phyloP scores from a whole-genome alignment of 2,797 vertebrate genomes.

The Sebastes baramenuke region DNA sequence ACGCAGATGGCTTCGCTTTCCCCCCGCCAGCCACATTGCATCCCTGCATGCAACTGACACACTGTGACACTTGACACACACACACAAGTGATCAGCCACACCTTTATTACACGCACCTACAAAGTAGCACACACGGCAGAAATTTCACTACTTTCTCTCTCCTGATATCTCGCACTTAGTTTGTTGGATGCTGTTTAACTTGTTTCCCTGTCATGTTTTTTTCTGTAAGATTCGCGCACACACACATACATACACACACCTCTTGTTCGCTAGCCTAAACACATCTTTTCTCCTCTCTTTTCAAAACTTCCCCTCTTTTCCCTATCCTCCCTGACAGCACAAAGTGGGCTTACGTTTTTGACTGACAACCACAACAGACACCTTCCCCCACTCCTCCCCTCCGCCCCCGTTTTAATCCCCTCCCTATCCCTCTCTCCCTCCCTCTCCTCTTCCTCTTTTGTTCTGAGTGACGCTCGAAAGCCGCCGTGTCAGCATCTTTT shows the following conservation, averaged over 20 bases:
- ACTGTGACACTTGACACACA: slow-evolving; percentile 62
- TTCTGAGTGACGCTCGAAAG: slow-evolving; percentile 85
- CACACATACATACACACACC: slow-evolving; percentile 30
- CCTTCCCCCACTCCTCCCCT: slow-evolving; percentile 46
- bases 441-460: slow-evolving; percentile 79
- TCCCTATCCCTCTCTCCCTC: slow-evolving; percentile 65
- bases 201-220: slow-evolving; percentile 34
- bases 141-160: neutral
- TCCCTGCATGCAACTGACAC: slow-evolving; percentile 74
- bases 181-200: slow-evolving; percentile 35
- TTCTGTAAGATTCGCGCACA: slow-evolving; percentile 8
- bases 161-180: slow-evolving; percentile 10
- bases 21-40: slow-evolving; percentile 86
- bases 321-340: slow-evolving; percentile 79
- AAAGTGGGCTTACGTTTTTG: slow-evolving; percentile 83
- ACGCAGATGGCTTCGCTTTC: slow-evolving; percentile 87
- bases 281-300: slow-evolving; percentile 74
- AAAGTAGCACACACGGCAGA: neutral
- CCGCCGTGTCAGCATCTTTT: slow-evolving; percentile 86
- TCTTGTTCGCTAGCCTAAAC: slow-evolving; percentile 69
- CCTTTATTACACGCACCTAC: slow-evolving; percentile 13
- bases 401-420: slow-evolving; percentile 72
- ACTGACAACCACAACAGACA: slow-evolving; percentile 88
- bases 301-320: slow-evolving; percentile 76
- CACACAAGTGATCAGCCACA: slow-evolving; percentile 39